Base-by-base conservation (phyloP, 2,113 vertebrate genomes). In the Oncorhynchus masou region DNA sequence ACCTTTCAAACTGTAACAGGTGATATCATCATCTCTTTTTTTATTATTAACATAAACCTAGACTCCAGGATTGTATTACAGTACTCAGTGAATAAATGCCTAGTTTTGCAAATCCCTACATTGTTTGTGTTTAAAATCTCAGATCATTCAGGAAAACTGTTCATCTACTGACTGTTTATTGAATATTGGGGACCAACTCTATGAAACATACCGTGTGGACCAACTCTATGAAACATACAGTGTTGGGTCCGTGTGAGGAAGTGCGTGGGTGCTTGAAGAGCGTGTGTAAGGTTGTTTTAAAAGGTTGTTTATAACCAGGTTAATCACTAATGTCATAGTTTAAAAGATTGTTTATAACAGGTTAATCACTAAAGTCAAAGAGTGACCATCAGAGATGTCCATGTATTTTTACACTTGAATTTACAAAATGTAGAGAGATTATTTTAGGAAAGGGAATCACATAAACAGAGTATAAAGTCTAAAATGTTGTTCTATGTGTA, bases 1-100 rank as follows among this genome's bases (percentile, higher is more conserved):
- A 7, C n/a, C 67, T 6, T 25, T 64, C 79, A 82, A 49, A 70
- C 4, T 59, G 76, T 84, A 81, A 86, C 88, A 92, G 91, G 91
- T 92, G 86, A 91, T 69, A 3, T 20, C 60, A 39, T 62, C 16
- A 5, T 49, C 68, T 39, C 9, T 48, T 64, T 77, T 16, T 74
- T 34, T 77, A 12, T 74, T 70, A 6, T 60, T 80, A 1, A 71
- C 3, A 69, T 20, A 7, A 13, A 60, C 29, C 3, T 31, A 68
- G 29, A 71, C 19, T 22, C 25, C 74, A 49, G 31, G n/a, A 68
- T 49, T 70, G 8, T 31, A 8, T 6, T 66, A 62, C n/a, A 8
- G 4, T 69, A 62, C 8, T 62, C 59, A 24, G 5, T 62, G 59
- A 62, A 62, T 62, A 22, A 62, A 62, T 22, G 7, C 54, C 54